Evolutionary conservation across 2,113 vertebrate species (phyloP).

Genomic region (Noturus placidus): DNA sequence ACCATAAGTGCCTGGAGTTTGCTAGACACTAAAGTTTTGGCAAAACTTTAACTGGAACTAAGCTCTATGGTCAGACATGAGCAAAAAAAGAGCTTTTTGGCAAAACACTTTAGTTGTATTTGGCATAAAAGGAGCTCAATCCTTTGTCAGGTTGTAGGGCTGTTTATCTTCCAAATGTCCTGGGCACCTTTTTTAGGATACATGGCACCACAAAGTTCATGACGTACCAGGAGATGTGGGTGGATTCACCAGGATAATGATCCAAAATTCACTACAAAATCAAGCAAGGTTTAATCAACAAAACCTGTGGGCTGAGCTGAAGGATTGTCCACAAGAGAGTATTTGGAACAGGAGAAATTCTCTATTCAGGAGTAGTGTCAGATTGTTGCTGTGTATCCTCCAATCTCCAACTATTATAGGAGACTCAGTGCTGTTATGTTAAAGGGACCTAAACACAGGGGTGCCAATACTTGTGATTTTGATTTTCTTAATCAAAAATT

Average conservation of each 20-base stretch:
- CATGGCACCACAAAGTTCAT: background rate
- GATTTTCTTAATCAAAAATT: no score
- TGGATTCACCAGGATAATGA: background rate
- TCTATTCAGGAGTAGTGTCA: no score
- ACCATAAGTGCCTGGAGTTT: background rate
- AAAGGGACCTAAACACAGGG: background rate
- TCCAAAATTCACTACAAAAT: background rate
- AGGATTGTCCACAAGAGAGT: background rate
- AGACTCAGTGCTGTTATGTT: background rate
- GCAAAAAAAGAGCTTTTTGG: background rate
- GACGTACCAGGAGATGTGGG: background rate
- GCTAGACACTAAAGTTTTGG: background rate
- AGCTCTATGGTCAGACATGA: background rate
- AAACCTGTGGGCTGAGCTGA: background rate
- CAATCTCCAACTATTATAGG: background rate
- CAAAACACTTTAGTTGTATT: background rate
- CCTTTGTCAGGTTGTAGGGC: background rate
- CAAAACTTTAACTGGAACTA: background rate
- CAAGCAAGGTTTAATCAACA: background rate
- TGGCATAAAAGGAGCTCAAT: background rate
- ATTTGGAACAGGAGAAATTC: background rate
- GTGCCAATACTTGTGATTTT: background rate
- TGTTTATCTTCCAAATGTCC: background rate
- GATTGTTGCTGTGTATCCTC: background rate
- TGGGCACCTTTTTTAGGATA: no score